These are phyloP conservation scores for Gnatocerus cornutus DNA, from an alignment of 2,888 invertebrate species.

Conservation along the genomic window DNA sequence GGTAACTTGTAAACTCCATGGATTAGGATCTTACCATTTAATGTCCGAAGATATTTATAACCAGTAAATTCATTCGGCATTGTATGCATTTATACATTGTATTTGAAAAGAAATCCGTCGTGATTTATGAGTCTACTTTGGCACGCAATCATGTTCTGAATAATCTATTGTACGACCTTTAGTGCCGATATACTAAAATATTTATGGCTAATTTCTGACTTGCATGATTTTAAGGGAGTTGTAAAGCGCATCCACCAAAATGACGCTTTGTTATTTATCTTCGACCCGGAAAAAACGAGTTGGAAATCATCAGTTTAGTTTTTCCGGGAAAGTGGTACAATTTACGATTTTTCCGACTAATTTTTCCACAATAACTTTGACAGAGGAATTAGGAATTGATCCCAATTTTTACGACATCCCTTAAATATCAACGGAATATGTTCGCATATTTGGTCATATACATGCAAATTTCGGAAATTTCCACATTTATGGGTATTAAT, in stretches of 20 bases:
- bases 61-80: constrained; percentile 23
- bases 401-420: no score
- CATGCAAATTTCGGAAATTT: constrained; percentile 1
- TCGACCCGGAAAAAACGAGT: no score
- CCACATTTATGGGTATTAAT: constrained; percentile 1
- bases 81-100: constrained; percentile 14
- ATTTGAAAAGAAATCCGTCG: constrained; percentile 22
- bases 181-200: constrained; percentile 24
- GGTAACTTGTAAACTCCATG: constrained; percentile 34
- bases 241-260: constrained; percentile 9
- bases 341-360: no score
- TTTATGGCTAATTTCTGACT: constrained; percentile 32
- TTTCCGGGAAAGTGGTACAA: no score
- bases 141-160: constrained; percentile 22
- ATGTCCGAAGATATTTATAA: constrained; percentile 33
- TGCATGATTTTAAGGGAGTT: constrained; percentile 18
- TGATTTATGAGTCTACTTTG: constrained; percentile 25
- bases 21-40: constrained; percentile 31
- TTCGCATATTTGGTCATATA: neutral
- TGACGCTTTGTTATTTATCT: neutral
- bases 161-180: constrained; percentile 20
- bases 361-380: no score
- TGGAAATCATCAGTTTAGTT: no score
- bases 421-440: no score
- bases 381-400: no score